Evolutionary conservation across 30 jellyfish, hydroid and myxozoan genomes (phyloP).

Genomic region (Cassiopea xamachana): DNA sequence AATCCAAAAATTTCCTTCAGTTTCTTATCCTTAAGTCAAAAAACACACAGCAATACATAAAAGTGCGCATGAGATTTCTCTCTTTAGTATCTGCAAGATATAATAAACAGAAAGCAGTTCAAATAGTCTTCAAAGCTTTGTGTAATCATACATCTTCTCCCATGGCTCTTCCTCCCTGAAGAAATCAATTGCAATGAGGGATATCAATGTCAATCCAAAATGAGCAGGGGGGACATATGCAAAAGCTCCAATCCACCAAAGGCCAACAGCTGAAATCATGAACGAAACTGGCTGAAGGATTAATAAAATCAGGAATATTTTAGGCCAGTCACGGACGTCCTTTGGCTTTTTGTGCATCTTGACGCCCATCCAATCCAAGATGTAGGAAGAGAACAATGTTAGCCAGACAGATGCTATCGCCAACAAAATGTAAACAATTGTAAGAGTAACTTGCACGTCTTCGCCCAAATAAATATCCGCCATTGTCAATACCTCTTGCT

Average conservation of each 20-base stretch:
- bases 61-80: neutral
- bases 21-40: neutral
- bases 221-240: constrained; percentile 95
- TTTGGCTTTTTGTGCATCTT: constrained; percentile 80
- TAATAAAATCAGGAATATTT: constrained; percentile 75
- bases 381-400: constrained; percentile 85
- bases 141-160: constrained; percentile 87
- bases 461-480: constrained; percentile 87
- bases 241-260: constrained; percentile 95
- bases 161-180: constrained; percentile 93
- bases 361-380: constrained; percentile 95
- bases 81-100: neutral
- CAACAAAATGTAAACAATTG: constrained; percentile 79
- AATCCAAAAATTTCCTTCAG: neutral
- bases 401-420: constrained; percentile 93
- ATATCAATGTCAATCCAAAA: constrained; percentile 72
- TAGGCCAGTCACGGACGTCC: constrained; percentile 94
- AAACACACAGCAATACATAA: neutral
- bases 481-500: constrained; percentile 10
- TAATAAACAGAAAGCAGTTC: neutral
- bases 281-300: constrained; percentile 94
- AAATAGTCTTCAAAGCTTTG: constrained; percentile 13
- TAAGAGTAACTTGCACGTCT: constrained; percentile 88
- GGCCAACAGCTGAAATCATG: constrained; percentile 88
- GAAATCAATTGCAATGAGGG: constrained; percentile 94